These are phyloP conservation scores for Rhinichthys klamathensis DNA, from an alignment of 2,113 vertebrate genomes.

Conservation along the genomic window DNA sequence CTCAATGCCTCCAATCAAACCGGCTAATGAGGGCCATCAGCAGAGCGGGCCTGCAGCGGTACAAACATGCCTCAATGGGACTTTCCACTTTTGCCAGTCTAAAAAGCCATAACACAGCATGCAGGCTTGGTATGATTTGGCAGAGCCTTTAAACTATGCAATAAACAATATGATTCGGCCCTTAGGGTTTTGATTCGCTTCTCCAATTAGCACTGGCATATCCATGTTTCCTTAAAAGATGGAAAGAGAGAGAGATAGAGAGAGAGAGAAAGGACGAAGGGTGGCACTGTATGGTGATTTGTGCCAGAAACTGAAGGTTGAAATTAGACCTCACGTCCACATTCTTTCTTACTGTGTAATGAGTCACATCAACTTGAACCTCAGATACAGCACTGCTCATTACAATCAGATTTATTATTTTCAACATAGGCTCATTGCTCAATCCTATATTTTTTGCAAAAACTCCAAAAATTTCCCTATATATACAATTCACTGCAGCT, in stretches of 20 bases:
- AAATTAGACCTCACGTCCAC: background rate
- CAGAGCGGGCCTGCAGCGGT: background rate
- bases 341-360: background rate
- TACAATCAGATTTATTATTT: background rate
- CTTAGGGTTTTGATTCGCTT: constrained; percentile 30
- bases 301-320: background rate
- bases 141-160: constrained; percentile 18
- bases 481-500: background rate
- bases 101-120: constrained; percentile 27
- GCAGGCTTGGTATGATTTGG: constrained; percentile 23
- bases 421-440: too few species aligned
- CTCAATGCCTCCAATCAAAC: constrained; percentile 30
- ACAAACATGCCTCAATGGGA: constrained; percentile 18
- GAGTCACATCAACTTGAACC: background rate
- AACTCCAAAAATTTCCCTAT: too few species aligned
- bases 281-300: background rate
- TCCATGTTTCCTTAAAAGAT: constrained; percentile 17
- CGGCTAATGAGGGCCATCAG: constrained; percentile 36
- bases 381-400: background rate
- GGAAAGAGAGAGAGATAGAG: background rate
- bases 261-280: background rate
- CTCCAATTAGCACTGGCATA: constrained; percentile 21
- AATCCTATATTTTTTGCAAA: background rate
- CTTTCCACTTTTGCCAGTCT: constrained; percentile 7
- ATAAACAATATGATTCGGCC: constrained; percentile 23